A percentile compares a stretch with the other conserved stretches of the same genome.
These are phyloP conservation scores for Tupiocoris notatus DNA, from an alignment of 2,888 invertebrate genomes.

Conservation along the genomic window DNA sequence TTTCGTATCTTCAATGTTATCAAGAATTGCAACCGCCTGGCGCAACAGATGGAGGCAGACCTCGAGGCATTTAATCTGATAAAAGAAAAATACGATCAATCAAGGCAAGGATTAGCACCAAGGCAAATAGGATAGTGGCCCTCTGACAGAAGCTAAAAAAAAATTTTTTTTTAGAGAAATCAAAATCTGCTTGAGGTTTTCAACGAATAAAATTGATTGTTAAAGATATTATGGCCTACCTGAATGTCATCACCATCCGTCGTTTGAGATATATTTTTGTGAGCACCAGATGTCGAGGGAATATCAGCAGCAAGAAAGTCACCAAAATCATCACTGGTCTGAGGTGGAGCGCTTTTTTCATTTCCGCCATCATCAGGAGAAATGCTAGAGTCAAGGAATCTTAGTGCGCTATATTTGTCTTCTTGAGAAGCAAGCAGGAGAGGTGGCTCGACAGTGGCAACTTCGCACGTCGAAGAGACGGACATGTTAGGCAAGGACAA, in stretches of 20 bases:
- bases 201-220: too few relatives aligned
- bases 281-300: conserved; percentile 9
- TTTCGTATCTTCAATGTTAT: conserved; percentile 57
- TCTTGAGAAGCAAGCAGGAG: conserved; percentile 9
- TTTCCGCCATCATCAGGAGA: background rate
- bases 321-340: conserved; percentile 55
- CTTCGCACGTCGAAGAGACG: background rate
- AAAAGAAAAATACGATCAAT: too few relatives aligned
- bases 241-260: conserved; percentile 42
- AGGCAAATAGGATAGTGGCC: background rate
- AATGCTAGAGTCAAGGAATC: conserved; percentile 52
- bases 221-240: too few relatives aligned
- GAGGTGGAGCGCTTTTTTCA: conserved; percentile 25
- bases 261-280: background rate
- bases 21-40: conserved; percentile 59
- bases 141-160: too few relatives aligned
- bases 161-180: too few relatives aligned
- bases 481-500: background rate
- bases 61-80: conserved; percentile 53
- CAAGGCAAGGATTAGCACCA: background rate
- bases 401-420: conserved; percentile 51
- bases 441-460: background rate
- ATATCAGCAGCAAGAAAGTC: conserved; percentile 53
- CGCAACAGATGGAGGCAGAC: conserved; percentile 58
- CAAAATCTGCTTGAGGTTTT: too few relatives aligned